These are phyloP conservation scores for Leiothrix lutea DNA, from an alignment of 2,113 vertebrate genomes.

Conservation along the genomic window DNA sequence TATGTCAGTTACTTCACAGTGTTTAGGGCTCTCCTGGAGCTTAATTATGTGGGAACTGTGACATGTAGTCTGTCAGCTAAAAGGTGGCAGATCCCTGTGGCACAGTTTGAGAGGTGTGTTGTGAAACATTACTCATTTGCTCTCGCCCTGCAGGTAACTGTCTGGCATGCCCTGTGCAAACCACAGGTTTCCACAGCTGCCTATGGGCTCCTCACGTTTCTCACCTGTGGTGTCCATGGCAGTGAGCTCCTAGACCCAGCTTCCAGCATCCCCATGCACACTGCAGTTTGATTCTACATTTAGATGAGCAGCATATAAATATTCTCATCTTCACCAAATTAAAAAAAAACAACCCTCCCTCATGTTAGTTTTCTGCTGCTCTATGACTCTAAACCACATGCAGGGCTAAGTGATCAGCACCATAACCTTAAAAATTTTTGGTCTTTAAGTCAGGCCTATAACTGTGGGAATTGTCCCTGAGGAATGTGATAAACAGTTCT, in stretches of 20 bases:
- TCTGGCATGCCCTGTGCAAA: background rate
- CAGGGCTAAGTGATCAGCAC: background rate
- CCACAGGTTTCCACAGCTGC: background rate
- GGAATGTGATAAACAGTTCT: background rate
- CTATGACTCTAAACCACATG: background rate
- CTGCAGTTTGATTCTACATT: background rate
- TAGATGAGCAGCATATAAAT: background rate
- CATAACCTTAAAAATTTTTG: background rate
- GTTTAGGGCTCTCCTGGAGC: conserved; percentile 23
- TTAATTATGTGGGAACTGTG: conserved; percentile 43
- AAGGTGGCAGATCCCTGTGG: conserved; percentile 18
- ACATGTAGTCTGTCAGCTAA: background rate
- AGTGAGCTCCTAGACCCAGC: background rate
- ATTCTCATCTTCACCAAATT: background rate
- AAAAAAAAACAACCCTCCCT: background rate
- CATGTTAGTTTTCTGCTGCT: background rate
- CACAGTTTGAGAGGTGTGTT: background rate
- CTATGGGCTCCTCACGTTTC: background rate
- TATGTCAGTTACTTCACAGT: background rate
- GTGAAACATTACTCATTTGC: background rate
- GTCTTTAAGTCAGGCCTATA: background rate
- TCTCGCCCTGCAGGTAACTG: background rate
- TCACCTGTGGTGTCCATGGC: background rate
- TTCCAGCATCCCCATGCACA: background rate
- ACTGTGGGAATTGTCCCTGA: background rate